Evolutionary conservation across 2,797 vertebrate species (phyloP), one percentile per base, ranked within the genome.

Genomic region (Octomys mimax): DNA sequence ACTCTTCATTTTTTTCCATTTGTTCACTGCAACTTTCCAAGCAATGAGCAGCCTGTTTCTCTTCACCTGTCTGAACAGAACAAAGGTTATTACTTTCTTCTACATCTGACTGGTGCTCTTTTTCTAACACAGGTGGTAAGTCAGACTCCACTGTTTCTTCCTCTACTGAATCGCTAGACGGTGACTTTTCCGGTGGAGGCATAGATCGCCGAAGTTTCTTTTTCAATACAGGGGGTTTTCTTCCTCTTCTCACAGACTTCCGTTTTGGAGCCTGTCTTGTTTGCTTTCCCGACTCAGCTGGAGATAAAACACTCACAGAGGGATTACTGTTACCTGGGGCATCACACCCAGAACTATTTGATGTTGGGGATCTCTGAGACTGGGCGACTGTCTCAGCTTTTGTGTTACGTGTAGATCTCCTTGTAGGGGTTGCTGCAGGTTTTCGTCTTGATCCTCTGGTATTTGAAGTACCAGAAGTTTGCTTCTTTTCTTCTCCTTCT

Each of bases 401-500:
- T 93, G 97, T 99, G 97, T 99, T 99, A 75, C 99, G 99, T 81
- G 99, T 98, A 70, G 99, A 99, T 57, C 99, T 99, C 92, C 99
- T 99, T 62, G 98, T 98, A 92, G 99, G 98, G 52, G 99, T 98
- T 82, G 99, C 97, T 97, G 99, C 98, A 0, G 98, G 95, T 96
- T 99, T 99, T 98, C 99, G 99, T 97, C 99, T 98, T 94, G 99
- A 98, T 96, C 99, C 99, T 99, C 99, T 99, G 95, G 99, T 98
- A 66, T 98, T 99, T 61, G 99, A 99, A 70, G 99, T 99, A 81
- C 99, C 98, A 94, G 99, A 99, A 75, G 98, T 98, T 79, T 99
- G 99, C 88, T 99, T 99, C 96, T 99, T 99, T 95, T 99, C 99
- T 91, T 99, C 99, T 97, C 99, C 99, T 98, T 98, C 99, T 98